A percentile compares a stretch with the other conserved stretches of the same genome.
These are phyloP conservation scores for Eupithecia pulchellata DNA, from an alignment of 2,888 invertebrate genomes.

Conservation along the genomic window DNA sequence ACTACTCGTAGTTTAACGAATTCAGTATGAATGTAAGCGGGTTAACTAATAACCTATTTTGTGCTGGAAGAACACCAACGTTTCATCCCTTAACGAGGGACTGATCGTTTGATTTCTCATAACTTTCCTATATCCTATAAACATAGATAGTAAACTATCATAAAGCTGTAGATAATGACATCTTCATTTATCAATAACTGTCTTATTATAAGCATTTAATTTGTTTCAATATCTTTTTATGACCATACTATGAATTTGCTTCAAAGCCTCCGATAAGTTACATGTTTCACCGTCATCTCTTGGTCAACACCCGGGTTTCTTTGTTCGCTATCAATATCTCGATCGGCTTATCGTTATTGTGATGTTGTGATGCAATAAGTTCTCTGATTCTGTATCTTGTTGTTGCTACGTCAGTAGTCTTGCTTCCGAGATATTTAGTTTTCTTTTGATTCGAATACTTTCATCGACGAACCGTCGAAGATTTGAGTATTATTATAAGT, in stretches of 20 bases:
- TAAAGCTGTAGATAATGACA: not conserved
- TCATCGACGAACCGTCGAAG: not conserved
- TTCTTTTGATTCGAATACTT: not conserved
- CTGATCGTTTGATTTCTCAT: too few relatives aligned
- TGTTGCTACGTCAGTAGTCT: conserved; percentile 50
- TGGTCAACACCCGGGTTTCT: conserved; percentile 45
- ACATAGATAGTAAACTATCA: not conserved
- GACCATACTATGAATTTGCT: not conserved
- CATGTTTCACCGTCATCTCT: not conserved
- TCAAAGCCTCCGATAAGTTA: not conserved
- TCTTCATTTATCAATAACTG: not conserved
- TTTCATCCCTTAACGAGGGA: too few relatives aligned
- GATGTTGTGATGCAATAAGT: conserved; percentile 53
- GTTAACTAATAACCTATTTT: too few relatives aligned
- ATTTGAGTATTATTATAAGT: not conserved
- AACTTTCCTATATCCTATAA: not conserved
- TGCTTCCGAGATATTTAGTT: conserved; percentile 24
- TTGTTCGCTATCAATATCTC: conserved; percentile 21
- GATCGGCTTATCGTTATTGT: conserved; percentile 43
- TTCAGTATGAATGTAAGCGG: too few relatives aligned
- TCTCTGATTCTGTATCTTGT: conserved; percentile 48
- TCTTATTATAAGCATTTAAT: not conserved
- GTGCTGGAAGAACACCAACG: too few relatives aligned
- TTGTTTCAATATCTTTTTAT: not conserved
- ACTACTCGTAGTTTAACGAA: not conserved